Evolutionary conservation across 2,113 vertebrate genomes (phyloP).

Genomic region (Lycaon pictus): DNA sequence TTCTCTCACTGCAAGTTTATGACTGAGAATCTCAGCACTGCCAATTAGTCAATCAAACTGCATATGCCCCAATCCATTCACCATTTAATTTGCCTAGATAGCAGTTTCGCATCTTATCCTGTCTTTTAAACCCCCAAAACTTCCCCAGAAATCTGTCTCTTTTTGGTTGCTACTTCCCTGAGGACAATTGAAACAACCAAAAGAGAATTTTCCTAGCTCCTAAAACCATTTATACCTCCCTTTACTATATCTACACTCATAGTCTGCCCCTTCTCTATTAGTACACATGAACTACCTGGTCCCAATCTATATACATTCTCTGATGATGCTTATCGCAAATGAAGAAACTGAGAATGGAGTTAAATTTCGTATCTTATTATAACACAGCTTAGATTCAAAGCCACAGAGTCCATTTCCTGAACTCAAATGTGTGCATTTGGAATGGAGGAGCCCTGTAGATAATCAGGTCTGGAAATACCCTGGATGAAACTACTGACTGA

Average conservation of each 20-base stretch:
- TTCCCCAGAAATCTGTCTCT: not conserved
- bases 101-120: not conserved
- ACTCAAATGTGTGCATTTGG: not conserved
- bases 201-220: not conserved
- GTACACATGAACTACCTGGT: not conserved
- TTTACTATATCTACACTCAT: not conserved
- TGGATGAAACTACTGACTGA: not conserved
- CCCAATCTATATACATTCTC: not conserved
- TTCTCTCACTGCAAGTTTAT: not conserved
- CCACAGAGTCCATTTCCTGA: not conserved
- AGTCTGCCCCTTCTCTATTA: not conserved
- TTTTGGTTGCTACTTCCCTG: not conserved
- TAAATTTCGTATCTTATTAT: not conserved
- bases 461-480: not conserved
- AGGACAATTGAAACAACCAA: not conserved
- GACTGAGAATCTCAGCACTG: not conserved
- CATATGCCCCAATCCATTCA: not conserved
- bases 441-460: not conserved
- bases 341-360: not conserved
- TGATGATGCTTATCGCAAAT: not conserved
- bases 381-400: not conserved
- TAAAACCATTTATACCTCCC: not conserved
- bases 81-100: not conserved
- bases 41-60: not conserved
- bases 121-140: not conserved